Evolutionary conservation across 2,113 vertebrate species (phyloP).

Genomic region (Aythya baeri): DNA sequence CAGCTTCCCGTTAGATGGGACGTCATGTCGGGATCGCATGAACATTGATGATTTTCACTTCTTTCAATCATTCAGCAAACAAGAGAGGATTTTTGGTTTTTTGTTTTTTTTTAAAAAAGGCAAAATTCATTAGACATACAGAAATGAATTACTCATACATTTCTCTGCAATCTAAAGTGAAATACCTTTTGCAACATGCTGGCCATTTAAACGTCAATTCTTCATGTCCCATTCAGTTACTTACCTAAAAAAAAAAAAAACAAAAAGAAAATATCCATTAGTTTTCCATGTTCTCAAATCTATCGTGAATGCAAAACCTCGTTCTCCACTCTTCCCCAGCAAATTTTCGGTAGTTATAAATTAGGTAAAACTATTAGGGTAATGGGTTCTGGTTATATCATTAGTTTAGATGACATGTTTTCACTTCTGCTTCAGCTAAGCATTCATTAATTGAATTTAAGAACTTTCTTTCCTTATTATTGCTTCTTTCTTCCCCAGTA

Average conservation of each 20-base stretch:
- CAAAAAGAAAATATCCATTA: background rate
- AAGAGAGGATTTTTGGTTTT: background rate
- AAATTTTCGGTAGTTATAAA: background rate
- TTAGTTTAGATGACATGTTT: background rate
- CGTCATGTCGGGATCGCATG: background rate
- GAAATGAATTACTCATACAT: background rate
- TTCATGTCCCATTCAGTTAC: conserved; percentile 78
- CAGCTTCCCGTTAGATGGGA: background rate
- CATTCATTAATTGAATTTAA: background rate
- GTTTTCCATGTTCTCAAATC: background rate
- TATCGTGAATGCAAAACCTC: background rate
- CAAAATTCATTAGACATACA: background rate
- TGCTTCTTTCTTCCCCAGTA: background rate
- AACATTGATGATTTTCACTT: background rate
- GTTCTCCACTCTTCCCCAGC: background rate
- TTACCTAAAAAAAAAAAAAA: conserved; percentile 78
- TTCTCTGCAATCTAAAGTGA: background rate
- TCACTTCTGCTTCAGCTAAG: background rate
- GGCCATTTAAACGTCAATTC: conserved; percentile 78
- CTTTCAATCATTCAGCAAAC: background rate
- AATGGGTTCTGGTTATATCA: background rate
- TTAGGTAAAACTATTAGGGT: background rate
- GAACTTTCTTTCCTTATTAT: background rate
- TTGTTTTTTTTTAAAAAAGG: background rate
- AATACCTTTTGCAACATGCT: conserved; percentile 87